These are phyloP conservation scores for Melanostoma scalare DNA, from an alignment of 2,888 invertebrate species.

Conservation along the genomic window DNA sequence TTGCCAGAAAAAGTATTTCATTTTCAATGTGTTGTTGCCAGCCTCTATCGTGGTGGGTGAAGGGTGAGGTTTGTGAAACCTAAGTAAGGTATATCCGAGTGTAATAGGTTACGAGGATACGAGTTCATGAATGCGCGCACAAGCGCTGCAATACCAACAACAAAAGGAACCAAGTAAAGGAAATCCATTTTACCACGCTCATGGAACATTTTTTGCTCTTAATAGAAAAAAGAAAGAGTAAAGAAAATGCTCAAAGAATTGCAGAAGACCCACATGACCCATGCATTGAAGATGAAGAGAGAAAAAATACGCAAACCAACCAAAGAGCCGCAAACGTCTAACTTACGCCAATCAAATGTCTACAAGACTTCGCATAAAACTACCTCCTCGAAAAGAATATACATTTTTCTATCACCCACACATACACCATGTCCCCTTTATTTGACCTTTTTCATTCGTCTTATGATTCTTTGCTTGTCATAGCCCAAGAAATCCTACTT, in stretches of 20 bases:
- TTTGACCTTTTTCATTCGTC: too few relatives aligned
- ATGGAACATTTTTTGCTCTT: conserved; percentile 11
- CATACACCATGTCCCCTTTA: too few relatives aligned
- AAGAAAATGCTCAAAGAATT: conserved; percentile 32
- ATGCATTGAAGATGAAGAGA: conserved; percentile 29
- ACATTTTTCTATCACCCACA: conserved; percentile 28
- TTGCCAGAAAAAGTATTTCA: conserved; percentile 6
- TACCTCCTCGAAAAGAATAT: conserved; percentile 25
- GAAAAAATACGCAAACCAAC: conserved; percentile 62
- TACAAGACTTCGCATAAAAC: conserved; percentile 51
- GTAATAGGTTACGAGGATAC: conserved; percentile 3
- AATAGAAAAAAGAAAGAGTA: conserved; percentile 8
- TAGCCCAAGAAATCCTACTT: too few relatives aligned
- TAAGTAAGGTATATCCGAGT: background rate
- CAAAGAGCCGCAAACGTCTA: conserved; percentile 68
- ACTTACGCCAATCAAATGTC: conserved; percentile 71
- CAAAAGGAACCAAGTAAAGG: conserved; percentile 43
- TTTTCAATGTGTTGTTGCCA: background rate
- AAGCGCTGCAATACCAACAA: conserved; percentile 26
- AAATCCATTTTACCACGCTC: conserved; percentile 44
- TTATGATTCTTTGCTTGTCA: too few relatives aligned
- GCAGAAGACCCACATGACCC: conserved; percentile 28
- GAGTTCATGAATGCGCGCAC: conserved; percentile 18
- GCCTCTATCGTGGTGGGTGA: background rate
- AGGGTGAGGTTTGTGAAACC: background rate